Evolutionary conservation across 2,888 invertebrate species (phyloP), one percentile per base, ranked within the genome.

Genomic region (Aphelenchoides bicaudatus): DNA sequence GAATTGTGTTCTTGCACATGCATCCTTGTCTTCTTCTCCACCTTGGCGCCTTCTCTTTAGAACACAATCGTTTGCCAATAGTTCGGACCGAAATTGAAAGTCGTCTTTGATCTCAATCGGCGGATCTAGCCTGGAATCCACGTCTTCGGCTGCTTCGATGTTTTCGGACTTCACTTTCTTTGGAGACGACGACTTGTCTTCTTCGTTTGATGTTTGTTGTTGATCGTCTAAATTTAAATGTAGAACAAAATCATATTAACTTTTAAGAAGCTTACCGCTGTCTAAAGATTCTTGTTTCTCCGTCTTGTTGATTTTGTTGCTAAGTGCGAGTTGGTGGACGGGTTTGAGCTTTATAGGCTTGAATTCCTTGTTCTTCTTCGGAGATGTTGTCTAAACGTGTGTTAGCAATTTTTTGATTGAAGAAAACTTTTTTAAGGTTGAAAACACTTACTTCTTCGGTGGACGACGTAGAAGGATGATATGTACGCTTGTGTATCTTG

Each of bases 1-100:
- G 16, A 51, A 2, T 34, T 51, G 52, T 3, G 38, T 38, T 21
- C 52, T 37, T 1, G 52, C 34, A 38, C 52, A 51, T 37, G 52
- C 16, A 6, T 19, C 28, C 8, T 38, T 38, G 38, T 34, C 37
- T 10, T 10, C 34, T 34, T n/a, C 34, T 34, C 34, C 34, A n/a
- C 34, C n/a, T 34, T 34, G 34, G 34, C 34, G 34, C 34, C 34
- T 10, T 34, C 34, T n/a, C 13, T 13, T 13, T n/a, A n/a, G n/a
- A n/a, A n/a, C n/a, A n/a, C n/a, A n/a, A n/a, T n/a, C n/a, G n/a
- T n/a, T n/a, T n/a, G n/a, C n/a, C n/a, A n/a, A n/a, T n/a, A n/a
- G n/a, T n/a, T n/a, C n/a, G n/a, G n/a, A n/a, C n/a, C n/a, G n/a
- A n/a, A n/a, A n/a, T n/a, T n/a, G n/a, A n/a, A n/a, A n/a, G n/a